These are phyloP conservation scores for Seriola dumerili DNA, from an alignment of 2,113 vertebrate species.

Conservation along the genomic window DNA sequence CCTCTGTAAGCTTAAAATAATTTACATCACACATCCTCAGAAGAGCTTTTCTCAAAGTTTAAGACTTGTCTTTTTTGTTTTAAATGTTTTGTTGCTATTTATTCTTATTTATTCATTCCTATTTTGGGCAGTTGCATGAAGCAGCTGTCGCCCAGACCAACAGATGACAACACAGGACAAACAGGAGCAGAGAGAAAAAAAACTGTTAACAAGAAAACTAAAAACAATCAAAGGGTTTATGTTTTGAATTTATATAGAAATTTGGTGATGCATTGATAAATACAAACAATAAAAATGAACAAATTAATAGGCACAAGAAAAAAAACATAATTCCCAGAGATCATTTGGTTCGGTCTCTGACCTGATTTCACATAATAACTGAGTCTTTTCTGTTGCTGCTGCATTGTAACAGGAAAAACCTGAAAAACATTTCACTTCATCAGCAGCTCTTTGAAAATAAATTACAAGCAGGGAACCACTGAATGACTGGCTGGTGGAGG, in stretches of 20 bases:
- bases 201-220: background rate
- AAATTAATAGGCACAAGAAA: background rate
- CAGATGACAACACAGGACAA: background rate
- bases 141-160: background rate
- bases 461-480: too few species aligned
- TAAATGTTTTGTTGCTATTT: background rate
- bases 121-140: background rate
- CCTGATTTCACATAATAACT: background rate
- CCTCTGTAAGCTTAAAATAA: background rate
- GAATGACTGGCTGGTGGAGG: too few species aligned
- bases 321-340: background rate
- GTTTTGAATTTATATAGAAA: too few species aligned
- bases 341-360: background rate
- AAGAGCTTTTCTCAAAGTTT: background rate
- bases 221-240: background rate
- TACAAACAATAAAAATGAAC: background rate
- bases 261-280: background rate
- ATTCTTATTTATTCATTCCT: too few species aligned
- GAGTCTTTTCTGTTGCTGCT: background rate
- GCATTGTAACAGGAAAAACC: too few species aligned
- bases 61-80: background rate
- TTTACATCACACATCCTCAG: background rate
- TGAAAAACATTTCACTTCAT: too few species aligned
- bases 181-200: background rate
- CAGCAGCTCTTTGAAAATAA: too few species aligned